Percentiles rank a stretch among this genome's conserved stretches.
phyloP scores from a whole-genome alignment of 2,797 vertebrate species.

The Podarcis lilfordi region DNA sequence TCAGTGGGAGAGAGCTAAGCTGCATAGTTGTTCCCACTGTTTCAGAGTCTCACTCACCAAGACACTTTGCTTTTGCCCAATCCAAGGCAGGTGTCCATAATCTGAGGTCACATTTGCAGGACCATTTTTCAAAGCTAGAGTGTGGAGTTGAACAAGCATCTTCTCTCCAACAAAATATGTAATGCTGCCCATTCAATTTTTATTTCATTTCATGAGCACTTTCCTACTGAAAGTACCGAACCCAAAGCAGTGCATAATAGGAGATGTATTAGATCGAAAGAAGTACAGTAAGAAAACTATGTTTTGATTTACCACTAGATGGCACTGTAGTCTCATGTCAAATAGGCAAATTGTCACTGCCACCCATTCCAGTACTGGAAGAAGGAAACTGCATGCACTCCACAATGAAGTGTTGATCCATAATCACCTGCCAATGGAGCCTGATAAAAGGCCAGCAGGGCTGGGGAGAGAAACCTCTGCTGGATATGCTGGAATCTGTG shows the following conservation, averaged over 20 bases:
- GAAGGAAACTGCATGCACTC: neutral
- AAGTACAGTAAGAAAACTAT: neutral
- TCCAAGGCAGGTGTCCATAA: neutral
- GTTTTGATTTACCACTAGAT: neutral
- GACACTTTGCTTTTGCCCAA: neutral
- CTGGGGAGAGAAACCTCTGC: too few species aligned
- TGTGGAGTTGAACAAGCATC: neutral
- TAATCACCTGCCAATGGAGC: too few species aligned
- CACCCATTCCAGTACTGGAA: too few species aligned
- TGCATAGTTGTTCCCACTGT: neutral
- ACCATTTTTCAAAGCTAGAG: too few species aligned
- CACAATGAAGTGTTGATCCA: too few species aligned
- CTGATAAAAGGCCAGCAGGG: too few species aligned
- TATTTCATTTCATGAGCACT: neutral
- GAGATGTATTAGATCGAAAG: neutral
- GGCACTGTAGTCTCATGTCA: neutral
- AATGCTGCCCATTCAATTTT: neutral
- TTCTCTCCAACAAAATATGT: neutral
- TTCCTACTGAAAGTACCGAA: neutral
- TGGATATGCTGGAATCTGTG: too few species aligned
- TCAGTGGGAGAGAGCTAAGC: neutral
- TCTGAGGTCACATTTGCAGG: neutral
- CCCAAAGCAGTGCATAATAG: neutral
- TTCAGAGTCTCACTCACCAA: neutral
- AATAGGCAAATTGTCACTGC: neutral